phyloP scores from a whole-genome alignment of 2,113 vertebrate species.

The Choloepus hoffmanni region DNA sequence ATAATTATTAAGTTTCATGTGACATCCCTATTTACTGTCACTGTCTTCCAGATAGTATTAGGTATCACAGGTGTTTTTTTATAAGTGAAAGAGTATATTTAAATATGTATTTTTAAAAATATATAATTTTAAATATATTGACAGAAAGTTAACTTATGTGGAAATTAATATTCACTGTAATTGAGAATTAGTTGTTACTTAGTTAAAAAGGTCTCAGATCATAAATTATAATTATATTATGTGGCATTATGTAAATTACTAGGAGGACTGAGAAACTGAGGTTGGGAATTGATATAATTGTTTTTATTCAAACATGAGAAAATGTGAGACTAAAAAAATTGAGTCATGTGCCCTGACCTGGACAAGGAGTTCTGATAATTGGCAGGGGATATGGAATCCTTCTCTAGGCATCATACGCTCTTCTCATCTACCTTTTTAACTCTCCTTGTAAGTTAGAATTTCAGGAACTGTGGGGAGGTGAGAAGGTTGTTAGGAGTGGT shows the following conservation, averaged over 20 bases:
- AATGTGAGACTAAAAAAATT: background rate
- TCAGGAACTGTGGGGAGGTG: background rate
- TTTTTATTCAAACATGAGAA: slow-evolving; percentile 18
- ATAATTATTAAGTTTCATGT: background rate
- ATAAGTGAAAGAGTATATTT: background rate
- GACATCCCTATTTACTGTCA: background rate
- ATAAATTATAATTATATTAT: background rate
- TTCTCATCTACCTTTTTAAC: background rate
- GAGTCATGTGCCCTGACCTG: background rate
- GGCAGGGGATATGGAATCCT: background rate
- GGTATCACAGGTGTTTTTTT: background rate
- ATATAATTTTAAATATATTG: background rate
- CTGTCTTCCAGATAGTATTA: background rate
- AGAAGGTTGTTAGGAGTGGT: background rate
- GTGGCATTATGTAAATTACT: background rate
- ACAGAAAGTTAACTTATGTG: background rate
- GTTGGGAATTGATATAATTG: background rate
- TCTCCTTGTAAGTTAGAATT: background rate
- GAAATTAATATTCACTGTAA: slow-evolving; percentile 4
- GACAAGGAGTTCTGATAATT: background rate
- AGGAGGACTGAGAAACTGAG: background rate
- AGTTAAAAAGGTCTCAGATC: background rate
- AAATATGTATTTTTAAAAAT: no score
- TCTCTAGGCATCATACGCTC: background rate
- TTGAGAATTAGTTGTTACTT: background rate